phyloP scores from a whole-genome alignment of 2,797 vertebrate genomes.

The Steatocranus sp. region DNA sequence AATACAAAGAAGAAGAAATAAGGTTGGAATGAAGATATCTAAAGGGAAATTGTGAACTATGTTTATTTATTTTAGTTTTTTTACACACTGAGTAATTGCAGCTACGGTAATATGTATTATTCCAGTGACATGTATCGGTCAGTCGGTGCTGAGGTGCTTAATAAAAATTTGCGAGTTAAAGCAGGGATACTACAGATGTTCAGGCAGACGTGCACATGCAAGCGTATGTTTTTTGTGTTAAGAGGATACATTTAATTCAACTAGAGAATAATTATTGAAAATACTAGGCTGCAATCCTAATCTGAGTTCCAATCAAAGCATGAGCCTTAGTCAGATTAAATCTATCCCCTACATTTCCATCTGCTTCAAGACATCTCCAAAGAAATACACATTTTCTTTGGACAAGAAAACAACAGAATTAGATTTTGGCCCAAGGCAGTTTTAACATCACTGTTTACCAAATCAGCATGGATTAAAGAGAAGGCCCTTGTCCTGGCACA shows the following conservation, averaged over 20 bases:
- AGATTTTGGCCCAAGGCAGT: constrained; percentile 23
- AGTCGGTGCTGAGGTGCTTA: constrained; percentile 5
- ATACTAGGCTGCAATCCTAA: constrained; percentile 71
- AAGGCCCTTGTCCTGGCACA: constrained; percentile 41
- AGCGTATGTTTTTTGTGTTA: constrained; percentile 73
- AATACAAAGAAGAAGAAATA: not conserved
- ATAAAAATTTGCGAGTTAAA: constrained; percentile 69
- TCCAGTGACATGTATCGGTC: not conserved
- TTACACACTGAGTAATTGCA: not conserved
- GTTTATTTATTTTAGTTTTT: not conserved
- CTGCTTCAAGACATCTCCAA: constrained; percentile 70
- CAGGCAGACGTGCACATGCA: constrained; percentile 44
- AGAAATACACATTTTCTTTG: constrained; percentile 75
- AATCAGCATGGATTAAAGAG: constrained; percentile 60
- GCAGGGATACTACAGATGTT: constrained; percentile 67
- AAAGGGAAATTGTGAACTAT: not conserved
- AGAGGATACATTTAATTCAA: constrained; percentile 79
- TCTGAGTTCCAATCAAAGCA: constrained; percentile 77
- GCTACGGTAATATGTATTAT: not conserved
- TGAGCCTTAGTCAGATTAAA: constrained; percentile 78
- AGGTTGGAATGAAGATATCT: not conserved
- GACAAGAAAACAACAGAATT: constrained; percentile 64
- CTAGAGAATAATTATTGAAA: constrained; percentile 77
- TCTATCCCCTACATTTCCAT: constrained; percentile 72
- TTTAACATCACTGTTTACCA: constrained; percentile 60